These are phyloP conservation scores for Lasioglossum malachurum DNA, from an alignment of 2,888 invertebrate species.

Conservation along the genomic window DNA sequence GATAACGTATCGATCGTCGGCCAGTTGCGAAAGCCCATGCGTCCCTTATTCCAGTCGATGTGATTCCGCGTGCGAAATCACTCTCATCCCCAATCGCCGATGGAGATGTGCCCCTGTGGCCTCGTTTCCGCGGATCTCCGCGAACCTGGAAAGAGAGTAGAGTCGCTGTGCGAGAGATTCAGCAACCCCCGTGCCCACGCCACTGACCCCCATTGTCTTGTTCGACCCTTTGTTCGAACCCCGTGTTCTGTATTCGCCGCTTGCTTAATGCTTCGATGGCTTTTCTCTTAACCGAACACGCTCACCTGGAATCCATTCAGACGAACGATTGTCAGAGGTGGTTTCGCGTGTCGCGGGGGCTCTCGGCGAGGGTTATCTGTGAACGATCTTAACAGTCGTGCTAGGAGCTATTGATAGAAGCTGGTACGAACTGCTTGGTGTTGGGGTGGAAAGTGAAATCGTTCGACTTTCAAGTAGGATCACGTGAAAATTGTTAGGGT, in stretches of 20 bases:
- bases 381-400: background rate
- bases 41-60: background rate
- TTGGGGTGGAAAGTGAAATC: background rate
- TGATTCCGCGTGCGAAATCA: background rate
- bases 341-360: background rate
- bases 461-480: background rate
- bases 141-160: background rate
- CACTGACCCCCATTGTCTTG: slow-evolving; percentile 5
- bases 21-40: background rate
- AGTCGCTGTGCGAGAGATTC: background rate
- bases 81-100: background rate
- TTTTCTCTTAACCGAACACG: background rate
- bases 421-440: background rate
- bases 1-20: background rate
- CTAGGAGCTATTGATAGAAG: background rate
- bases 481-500: background rate
- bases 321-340: background rate
- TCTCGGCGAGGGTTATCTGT: background rate
- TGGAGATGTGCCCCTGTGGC: background rate
- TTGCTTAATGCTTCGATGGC: background rate
- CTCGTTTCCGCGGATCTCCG: background rate
- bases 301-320: slow-evolving; percentile 15
- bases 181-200: background rate
- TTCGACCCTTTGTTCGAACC: slow-evolving; percentile 1
- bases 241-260: background rate